These are phyloP conservation scores for Callionymus lyra DNA, from an alignment of 2,113 vertebrate species.

Conservation along the genomic window DNA sequence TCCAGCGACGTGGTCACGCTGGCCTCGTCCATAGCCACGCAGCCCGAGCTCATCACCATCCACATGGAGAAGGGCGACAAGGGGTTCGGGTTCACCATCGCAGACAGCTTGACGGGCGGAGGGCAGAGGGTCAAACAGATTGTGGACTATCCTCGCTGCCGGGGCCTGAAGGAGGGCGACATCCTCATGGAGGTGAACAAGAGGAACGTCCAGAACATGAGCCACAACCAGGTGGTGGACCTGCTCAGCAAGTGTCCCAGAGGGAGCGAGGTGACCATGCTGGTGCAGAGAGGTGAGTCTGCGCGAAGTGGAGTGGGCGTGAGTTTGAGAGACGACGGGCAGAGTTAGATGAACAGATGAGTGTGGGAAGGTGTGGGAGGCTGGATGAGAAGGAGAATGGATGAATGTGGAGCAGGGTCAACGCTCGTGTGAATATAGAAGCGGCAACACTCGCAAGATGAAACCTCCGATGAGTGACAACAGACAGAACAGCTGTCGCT, in stretches of 20 bases:
- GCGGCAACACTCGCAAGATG: not conserved
- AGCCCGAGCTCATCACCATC: constrained; percentile 95
- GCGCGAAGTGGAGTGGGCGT: constrained; percentile 28
- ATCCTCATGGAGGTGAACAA: constrained; percentile 96
- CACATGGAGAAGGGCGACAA: constrained; percentile 98
- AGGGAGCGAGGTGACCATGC: constrained; percentile 90
- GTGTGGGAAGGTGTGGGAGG: constrained; percentile 35
- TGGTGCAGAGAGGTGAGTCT: constrained; percentile 90
- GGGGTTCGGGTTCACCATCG: constrained; percentile 97
- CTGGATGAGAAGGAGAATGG: constrained; percentile 16
- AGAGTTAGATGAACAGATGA: constrained; percentile 30
- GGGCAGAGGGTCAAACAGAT: constrained; percentile 97
- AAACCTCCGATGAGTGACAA: too few relatives aligned
- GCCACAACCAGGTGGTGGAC: constrained; percentile 97
- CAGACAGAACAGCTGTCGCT: too few relatives aligned
- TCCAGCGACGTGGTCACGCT: constrained; percentile 86
- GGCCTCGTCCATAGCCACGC: constrained; percentile 91
- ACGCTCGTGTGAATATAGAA: constrained; percentile 21
- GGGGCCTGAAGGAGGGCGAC: constrained; percentile 89
- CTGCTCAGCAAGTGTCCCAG: constrained; percentile 94
- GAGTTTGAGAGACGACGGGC: constrained; percentile 55
- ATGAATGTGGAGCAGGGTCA: constrained; percentile 17
- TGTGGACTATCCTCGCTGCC: constrained; percentile 91
- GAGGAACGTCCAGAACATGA: constrained; percentile 91
- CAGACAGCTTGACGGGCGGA: constrained; percentile 87